Base-by-base conservation (phyloP, 1,140 invertebrate species). In the Melanaphis sacchari region DNA sequence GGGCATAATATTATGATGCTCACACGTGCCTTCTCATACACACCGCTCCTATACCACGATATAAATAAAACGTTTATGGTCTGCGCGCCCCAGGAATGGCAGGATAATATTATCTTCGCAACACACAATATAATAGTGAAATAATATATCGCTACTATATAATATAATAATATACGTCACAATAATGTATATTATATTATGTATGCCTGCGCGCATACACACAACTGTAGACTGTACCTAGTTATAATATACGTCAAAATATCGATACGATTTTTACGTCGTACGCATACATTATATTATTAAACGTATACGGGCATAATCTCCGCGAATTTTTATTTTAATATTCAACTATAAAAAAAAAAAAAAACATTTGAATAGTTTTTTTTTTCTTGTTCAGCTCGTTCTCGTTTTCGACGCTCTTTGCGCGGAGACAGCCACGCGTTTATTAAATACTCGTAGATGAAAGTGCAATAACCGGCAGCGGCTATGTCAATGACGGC, bases 401-500 rank as follows among this genome's bases (percentile, higher is more conserved):
- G 54, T 59, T 31, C 31, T 66, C n/a, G 59, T 66, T 66, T 31
- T 66, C 11, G 59, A 9, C 59, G 59, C 59, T n/a, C 59, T 76
- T 76, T 11, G 31, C 22, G 52, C 54, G 24, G 54, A 59, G 54
- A 66, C 31, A n/a, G 31, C 18, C 59, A n/a, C 59, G 59, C 31
- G 59, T 76, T 76, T 76, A 36, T 76, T 36, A n/a, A 76, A n/a
- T 76, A 76, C 59, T 76, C 31, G 18, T 15, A 41, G 36, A 59
- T 38, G 89, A 66, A 66, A 90, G 89, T 66, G 89, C 89, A 90
- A 90, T 90, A 90, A 66, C 89, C 52, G 52, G 38, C 52, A 40
- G 24, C 6, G 36, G 89, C 31, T 26, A 40, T 41, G 89, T 54
- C 81, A 38, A 52, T 54, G 91, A 84, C 91, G 91, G 66, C 91